Evolutionary conservation across 2,888 invertebrate species (phyloP).

Genomic region (Sarcophaga subvicina): DNA sequence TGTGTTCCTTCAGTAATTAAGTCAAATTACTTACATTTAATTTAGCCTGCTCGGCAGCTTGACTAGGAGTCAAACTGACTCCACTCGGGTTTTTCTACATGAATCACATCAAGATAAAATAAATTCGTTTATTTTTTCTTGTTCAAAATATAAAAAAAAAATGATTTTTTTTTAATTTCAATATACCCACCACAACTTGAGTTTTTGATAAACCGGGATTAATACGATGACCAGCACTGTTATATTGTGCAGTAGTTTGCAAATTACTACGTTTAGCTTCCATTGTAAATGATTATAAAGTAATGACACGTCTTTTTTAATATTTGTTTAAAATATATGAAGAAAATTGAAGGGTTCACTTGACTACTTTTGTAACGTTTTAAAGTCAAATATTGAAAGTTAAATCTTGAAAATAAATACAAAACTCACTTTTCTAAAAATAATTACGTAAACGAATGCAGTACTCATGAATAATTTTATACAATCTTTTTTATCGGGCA

Average conservation of each 20-base stretch:
- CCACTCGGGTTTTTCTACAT: slow-evolving; percentile 75
- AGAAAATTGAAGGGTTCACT: background rate
- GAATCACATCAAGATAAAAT: slow-evolving; percentile 10
- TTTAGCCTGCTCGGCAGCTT: slow-evolving; percentile 72
- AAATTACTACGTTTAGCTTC: slow-evolving; percentile 69
- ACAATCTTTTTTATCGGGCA: too few relatives aligned
- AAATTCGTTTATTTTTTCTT: background rate
- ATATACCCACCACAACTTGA: slow-evolving; percentile 62
- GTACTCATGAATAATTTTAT: too few relatives aligned
- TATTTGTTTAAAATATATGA: background rate
- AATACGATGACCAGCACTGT: slow-evolving; percentile 32
- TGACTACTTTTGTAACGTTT: background rate
- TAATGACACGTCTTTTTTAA: background rate
- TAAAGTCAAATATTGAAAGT: slow-evolving; percentile 19
- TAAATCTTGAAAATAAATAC: slow-evolving; percentile 42
- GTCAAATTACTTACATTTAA: slow-evolving; percentile 73
- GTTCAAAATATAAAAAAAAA: slow-evolving; percentile 4
- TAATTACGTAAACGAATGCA: background rate
- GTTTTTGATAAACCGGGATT: slow-evolving; percentile 60
- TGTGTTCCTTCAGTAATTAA: background rate
- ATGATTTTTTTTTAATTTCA: background rate
- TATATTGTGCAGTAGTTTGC: slow-evolving; percentile 48
- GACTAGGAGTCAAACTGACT: slow-evolving; percentile 78
- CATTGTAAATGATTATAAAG: slow-evolving; percentile 51
- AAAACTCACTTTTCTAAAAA: slow-evolving; percentile 35